A percentile compares a stretch with the other conserved stretches of the same genome.
Conservation (phyloP, 2,797 vertebrate genomes). For the Pteropus rufus region DNA sequence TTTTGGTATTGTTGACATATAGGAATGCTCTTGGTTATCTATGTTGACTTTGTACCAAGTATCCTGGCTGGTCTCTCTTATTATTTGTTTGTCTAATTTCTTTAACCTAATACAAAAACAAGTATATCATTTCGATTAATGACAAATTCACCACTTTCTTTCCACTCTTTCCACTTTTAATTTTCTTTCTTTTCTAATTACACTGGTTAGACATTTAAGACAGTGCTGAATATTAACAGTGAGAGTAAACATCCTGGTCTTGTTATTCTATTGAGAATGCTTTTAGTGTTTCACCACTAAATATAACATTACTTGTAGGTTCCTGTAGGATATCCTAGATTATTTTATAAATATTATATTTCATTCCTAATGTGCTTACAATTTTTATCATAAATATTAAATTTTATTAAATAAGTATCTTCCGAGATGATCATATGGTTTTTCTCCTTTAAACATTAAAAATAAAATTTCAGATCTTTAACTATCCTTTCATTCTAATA, state of each 20-base stretch:
- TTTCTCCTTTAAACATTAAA: neutral
- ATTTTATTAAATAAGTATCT: neutral
- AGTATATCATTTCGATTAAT: neutral
- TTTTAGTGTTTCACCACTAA: neutral
- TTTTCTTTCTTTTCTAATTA: neutral
- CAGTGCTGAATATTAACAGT: neutral
- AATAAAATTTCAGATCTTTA: neutral
- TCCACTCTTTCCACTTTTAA: neutral
- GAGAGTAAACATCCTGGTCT: neutral
- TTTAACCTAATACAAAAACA: neutral
- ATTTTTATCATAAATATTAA: neutral
- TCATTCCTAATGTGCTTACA: neutral
- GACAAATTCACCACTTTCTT: neutral
- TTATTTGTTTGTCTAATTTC: neutral
- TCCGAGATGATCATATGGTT: neutral
- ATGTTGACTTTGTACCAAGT: neutral
- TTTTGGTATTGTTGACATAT: neutral
- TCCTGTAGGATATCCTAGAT: neutral
- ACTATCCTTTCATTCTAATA: neutral
- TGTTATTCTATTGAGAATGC: neutral
- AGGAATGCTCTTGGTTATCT: too few species aligned
- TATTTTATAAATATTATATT: neutral
- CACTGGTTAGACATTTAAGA: neutral
- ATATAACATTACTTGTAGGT: neutral
- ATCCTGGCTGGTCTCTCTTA: neutral